A percentile compares a stretch with the other conserved stretches of the same genome.
Evolutionary conservation across 2,797 vertebrate genomes (phyloP).

Genomic region (Pteropus rufus): DNA sequence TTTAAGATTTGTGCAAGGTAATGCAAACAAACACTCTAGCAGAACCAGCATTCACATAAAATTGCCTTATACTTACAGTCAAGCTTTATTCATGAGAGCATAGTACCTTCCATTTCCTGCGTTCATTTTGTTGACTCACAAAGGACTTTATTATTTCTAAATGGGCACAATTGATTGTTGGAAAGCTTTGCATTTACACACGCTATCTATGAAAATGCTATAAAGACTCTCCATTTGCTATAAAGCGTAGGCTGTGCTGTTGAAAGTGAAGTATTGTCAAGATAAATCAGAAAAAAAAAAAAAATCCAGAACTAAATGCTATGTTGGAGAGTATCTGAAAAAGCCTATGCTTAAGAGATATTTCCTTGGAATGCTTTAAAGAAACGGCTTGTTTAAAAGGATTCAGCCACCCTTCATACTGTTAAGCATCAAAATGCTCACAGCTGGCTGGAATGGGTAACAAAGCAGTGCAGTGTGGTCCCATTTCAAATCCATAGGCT

Average conservation of each 20-base stretch:
- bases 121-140: slow-evolving; percentile 23
- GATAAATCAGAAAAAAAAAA: not conserved
- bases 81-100: not conserved
- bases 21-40: not conserved
- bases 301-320: not conserved
- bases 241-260: not conserved
- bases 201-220: slow-evolving; percentile 6
- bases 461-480: slow-evolving; percentile 13
- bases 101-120: not conserved
- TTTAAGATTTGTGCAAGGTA: not conserved
- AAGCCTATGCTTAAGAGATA: not conserved
- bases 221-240: slow-evolving; percentile 9
- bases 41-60: not conserved
- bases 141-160: slow-evolving; percentile 44
- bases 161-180: not conserved
- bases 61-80: not conserved
- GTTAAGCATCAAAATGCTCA: not conserved
- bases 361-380: slow-evolving; percentile 45
- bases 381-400: slow-evolving; percentile 41
- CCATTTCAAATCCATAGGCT: slow-evolving; percentile 38
- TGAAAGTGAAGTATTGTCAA: slow-evolving; percentile 43
- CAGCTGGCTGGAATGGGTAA: not conserved
- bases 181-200: not conserved
- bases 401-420: not conserved
- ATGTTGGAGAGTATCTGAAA: slow-evolving; percentile 11